These are phyloP conservation scores for Lamellibrachia satsuma DNA, from an alignment of 2,888 invertebrate genomes.

Conservation along the genomic window DNA sequence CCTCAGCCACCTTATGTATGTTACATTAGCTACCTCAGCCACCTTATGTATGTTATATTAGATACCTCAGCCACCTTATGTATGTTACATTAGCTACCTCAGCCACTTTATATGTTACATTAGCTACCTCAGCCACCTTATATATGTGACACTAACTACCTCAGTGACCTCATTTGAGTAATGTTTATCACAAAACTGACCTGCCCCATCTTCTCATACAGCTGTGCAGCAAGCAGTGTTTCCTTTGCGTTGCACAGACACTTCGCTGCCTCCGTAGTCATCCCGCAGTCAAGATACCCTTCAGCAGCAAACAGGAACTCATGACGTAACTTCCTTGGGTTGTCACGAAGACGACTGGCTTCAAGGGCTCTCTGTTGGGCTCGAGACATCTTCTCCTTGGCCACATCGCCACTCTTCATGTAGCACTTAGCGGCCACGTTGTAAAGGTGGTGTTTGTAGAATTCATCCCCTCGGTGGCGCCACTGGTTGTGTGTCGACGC, in stretches of 20 bases:
- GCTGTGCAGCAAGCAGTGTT: slow-evolving; percentile 27
- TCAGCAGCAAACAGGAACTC: slow-evolving; percentile 50
- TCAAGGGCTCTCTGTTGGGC: slow-evolving; percentile 52
- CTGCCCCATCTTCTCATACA: slow-evolving; percentile 34
- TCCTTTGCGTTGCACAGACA: slow-evolving; percentile 32
- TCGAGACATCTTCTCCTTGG: slow-evolving; percentile 47
- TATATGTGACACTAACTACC: too few relatives aligned
- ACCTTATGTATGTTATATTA: too few relatives aligned
- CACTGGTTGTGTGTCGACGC: slow-evolving; percentile 51
- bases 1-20: too few relatives aligned
- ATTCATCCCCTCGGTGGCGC: slow-evolving; percentile 51
- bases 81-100: too few relatives aligned
- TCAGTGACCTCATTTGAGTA: too few relatives aligned
- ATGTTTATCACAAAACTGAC: not conserved
- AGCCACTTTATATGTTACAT: too few relatives aligned
- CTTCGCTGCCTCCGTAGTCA: slow-evolving; percentile 30
- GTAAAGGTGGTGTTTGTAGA: slow-evolving; percentile 51
- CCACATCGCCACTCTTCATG: slow-evolving; percentile 43
- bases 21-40: too few relatives aligned
- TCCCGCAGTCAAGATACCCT: slow-evolving; percentile 43
- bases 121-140: too few relatives aligned
- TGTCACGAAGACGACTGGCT: slow-evolving; percentile 41
- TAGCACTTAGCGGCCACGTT: slow-evolving; percentile 57
- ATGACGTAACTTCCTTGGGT: slow-evolving; percentile 47
- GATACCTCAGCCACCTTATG: too few relatives aligned